phyloP scores from a whole-genome alignment of 2,113 vertebrate species.

The Python bivittatus region DNA sequence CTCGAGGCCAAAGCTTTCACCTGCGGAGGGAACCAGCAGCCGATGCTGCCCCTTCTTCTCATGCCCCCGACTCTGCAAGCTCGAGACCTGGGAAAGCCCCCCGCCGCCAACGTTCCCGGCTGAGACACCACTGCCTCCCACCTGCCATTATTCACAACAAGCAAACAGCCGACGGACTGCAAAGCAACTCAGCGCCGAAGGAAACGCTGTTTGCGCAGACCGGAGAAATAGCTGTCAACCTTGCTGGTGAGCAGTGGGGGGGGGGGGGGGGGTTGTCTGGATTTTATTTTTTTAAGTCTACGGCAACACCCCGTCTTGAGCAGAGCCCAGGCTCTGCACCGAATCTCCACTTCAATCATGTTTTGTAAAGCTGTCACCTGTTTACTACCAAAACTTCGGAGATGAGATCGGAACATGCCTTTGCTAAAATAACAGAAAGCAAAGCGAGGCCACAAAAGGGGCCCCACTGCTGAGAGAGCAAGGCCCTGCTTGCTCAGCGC shows the following conservation, averaged over 20 bases:
- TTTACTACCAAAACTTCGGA: neutral
- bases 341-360: too few relatives aligned
- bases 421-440: neutral
- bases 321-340: neutral
- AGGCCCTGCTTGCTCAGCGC: neutral
- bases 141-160: neutral
- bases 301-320: too few relatives aligned
- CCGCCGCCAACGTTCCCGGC: neutral
- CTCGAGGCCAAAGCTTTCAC: accelerated
- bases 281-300: too few relatives aligned
- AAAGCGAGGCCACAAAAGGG: neutral
- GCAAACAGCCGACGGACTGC: neutral
- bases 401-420: neutral
- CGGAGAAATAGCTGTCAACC: accelerated
- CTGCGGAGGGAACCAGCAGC: neutral
- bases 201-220: too few relatives aligned
- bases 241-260: neutral
- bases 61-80: neutral
- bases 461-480: neutral
- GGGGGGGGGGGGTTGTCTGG: too few relatives aligned
- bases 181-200: neutral
- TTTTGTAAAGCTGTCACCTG: neutral
- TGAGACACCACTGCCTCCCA: accelerated
- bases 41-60: neutral
- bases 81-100: neutral